Base-by-base conservation (phyloP, 2,797 vertebrate species). In the Tapirus indicus region DNA sequence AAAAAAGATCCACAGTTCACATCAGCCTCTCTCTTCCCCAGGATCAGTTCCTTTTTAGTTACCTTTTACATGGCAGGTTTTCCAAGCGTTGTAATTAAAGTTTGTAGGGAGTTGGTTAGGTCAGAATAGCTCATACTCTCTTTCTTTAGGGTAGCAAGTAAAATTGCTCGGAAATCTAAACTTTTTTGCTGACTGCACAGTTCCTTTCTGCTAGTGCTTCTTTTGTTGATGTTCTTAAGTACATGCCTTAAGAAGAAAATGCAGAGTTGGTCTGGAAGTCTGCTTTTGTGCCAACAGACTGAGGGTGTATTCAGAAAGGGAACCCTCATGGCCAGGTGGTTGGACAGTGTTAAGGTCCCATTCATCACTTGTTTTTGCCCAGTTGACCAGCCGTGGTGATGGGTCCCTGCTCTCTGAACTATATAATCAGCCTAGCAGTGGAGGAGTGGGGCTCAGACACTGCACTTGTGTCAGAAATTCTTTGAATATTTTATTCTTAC, bases 11-110 rank as follows among this genome's bases (percentile, higher is more conserved):
- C 54, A 64, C 14, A 60, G 21, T 52, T 68, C 29, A 84, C 14
- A 72, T 78, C 91, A 77, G 4, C 25, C 41, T 84, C 3, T 92
- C 0, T 93, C 32, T 97, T 97, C 97, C 72, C n/a, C 97, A 89
- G 95, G 54, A 82, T 94, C 54, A 98, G 16, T 97, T 96, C 83
- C 68, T 95, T 60, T 98, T 97, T 88, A 97, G 97, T 97, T 98
- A 91, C 23, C 41, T 97, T 98, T 97, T 93, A 32, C 69, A 92
- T 79, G 96, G 49, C 64, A 98, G 97, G 69, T 85, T 98, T 98
- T 98, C 96, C 95, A 66, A 97, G 18, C 72, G 20, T 32, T 82
- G 52, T 96, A 97, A 97, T 92, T 98, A 91, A 92, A 54, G 87
- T 96, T 98, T 97, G 62, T 89, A 47, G 49, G 66, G 95, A 97